These are phyloP conservation scores for Nanger granti DNA, from an alignment of 2,113 vertebrate genomes.

Conservation along the genomic window DNA sequence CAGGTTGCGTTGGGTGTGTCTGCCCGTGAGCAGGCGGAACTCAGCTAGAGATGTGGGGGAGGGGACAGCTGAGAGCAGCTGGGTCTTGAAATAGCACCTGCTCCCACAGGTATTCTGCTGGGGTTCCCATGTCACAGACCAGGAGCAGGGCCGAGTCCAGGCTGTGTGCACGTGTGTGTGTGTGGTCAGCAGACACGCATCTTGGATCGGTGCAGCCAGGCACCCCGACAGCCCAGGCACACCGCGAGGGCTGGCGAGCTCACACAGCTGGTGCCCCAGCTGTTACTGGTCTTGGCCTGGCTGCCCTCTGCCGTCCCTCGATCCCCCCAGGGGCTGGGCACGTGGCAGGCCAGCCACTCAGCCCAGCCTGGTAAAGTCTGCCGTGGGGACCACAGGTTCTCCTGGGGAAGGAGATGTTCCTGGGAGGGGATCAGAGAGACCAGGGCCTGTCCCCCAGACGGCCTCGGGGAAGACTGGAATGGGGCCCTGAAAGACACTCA, in stretches of 20 bases:
- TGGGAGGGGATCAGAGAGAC: not conserved
- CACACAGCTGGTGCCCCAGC: not conserved
- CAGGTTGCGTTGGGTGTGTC: not conserved
- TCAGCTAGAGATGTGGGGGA: not conserved
- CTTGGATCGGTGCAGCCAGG: not conserved
- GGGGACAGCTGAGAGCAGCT: too few species aligned
- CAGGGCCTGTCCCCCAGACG: not conserved
- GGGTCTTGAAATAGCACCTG: not conserved
- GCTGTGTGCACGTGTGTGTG: fast-evolving
- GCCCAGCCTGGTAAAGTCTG: not conserved
- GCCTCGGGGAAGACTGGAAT: not conserved
- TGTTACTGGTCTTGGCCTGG: not conserved
- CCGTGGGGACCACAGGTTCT: not conserved
- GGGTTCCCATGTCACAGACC: too few species aligned
- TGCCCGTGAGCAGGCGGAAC: not conserved
- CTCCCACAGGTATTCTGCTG: not conserved
- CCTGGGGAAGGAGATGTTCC: not conserved
- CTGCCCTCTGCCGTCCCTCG: not conserved
- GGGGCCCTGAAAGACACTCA: not conserved
- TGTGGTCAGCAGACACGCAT: not conserved
- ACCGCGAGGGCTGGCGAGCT: fast-evolving
- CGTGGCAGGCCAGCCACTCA: not conserved
- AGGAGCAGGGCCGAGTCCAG: not conserved
- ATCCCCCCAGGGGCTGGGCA: not conserved
- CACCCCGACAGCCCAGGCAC: not conserved